phyloP scores from a whole-genome alignment of 2,797 vertebrate species.

The Yasuhikotakia modesta region DNA sequence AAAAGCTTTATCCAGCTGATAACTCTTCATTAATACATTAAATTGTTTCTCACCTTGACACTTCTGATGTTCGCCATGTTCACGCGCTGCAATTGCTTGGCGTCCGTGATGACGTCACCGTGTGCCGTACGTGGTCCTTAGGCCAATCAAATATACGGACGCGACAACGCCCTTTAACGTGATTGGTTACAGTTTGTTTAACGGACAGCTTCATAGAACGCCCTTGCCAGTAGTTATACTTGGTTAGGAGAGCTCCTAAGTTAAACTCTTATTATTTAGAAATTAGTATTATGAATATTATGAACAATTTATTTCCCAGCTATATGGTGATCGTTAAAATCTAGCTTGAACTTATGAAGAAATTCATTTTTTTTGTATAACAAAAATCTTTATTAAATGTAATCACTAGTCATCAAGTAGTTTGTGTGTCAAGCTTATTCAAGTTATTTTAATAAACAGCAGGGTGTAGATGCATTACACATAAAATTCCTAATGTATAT shows the following conservation, averaged over 20 bases:
- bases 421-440: background rate
- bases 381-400: background rate
- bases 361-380: background rate
- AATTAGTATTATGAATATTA: too few species aligned
- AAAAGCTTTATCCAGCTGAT: background rate
- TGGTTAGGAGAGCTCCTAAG: background rate
- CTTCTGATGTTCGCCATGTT: conserved; percentile 81
- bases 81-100: background rate
- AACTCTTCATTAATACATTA: background rate
- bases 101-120: background rate
- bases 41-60: conserved; percentile 75
- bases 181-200: conserved; percentile 16
- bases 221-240: conserved; percentile 42
- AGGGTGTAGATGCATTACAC: background rate
- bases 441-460: background rate
- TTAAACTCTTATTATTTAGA: background rate
- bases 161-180: conserved; percentile 32
- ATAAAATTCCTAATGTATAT: background rate
- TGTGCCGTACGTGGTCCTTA: fast-evolving
- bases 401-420: background rate
- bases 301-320: background rate
- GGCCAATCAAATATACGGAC: conserved; percentile 54
- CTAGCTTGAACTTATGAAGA: background rate
- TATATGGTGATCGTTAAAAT: background rate
- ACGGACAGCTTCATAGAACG: background rate